Evolutionary conservation across 2,888 invertebrate genomes (phyloP).

Genomic region (Habroteleia sp.): DNA sequence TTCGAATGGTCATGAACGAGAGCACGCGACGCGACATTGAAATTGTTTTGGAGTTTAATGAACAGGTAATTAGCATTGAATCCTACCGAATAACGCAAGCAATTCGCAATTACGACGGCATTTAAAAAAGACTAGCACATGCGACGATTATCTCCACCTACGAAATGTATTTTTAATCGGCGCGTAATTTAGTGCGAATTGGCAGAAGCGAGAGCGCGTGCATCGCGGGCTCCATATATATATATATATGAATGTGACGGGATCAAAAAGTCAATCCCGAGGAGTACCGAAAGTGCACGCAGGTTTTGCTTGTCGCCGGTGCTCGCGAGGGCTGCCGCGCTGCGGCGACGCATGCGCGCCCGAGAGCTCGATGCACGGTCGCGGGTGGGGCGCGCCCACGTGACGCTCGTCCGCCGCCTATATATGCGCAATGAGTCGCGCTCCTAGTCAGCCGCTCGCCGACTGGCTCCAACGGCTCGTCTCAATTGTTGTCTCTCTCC

Average conservation of each 20-base stretch:
- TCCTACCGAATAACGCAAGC: too few species aligned
- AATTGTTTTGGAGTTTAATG: too few species aligned
- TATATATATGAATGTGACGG: too few species aligned
- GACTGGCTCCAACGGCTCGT: slow-evolving; percentile 72
- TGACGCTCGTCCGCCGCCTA: slow-evolving; percentile 70
- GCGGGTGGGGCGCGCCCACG: slow-evolving; percentile 64
- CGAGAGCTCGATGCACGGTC: background rate
- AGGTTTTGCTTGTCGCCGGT: slow-evolving; percentile 7
- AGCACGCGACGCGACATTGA: too few species aligned
- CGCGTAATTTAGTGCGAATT: slow-evolving; percentile 6
- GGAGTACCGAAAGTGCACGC: background rate
- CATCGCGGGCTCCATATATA: slow-evolving; percentile 4
- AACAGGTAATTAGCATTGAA: too few species aligned
- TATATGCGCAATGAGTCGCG: slow-evolving; percentile 71
- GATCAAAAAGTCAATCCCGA: slow-evolving; percentile 22
- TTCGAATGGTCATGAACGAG: too few species aligned
- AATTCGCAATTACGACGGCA: too few species aligned
- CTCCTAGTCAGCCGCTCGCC: slow-evolving; percentile 74
- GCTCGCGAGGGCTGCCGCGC: slow-evolving; percentile 28
- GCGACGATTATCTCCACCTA: slow-evolving; percentile 14
- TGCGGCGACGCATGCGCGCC: slow-evolving; percentile 1
- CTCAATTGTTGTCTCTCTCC: too few species aligned
- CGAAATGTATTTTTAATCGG: slow-evolving; percentile 25
- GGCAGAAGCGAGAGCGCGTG: background rate
- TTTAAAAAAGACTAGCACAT: background rate